Evolutionary conservation across 2,888 invertebrate genomes (phyloP).

Genomic region (Resseliella maxima): DNA sequence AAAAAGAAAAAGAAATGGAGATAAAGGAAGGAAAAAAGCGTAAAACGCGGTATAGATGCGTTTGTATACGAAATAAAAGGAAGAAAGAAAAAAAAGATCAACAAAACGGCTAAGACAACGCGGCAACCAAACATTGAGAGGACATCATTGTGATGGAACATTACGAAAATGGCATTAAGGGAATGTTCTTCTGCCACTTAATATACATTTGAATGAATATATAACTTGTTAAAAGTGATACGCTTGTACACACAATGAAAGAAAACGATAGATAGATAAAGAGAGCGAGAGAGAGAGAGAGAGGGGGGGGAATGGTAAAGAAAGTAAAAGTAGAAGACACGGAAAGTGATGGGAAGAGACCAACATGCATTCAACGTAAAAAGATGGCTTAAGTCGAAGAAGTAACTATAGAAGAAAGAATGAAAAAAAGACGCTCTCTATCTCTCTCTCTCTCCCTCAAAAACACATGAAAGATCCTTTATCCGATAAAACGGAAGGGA

Average conservation of each 20-base stretch:
- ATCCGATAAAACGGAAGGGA: not conserved
- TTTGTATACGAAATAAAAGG: not conserved
- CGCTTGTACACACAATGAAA: not conserved
- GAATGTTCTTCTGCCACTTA: not conserved
- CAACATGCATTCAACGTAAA: too few species aligned
- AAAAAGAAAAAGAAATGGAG: not conserved
- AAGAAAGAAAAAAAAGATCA: not conserved
- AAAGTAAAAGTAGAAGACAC: too few species aligned
- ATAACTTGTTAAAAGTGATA: conserved; percentile 9
- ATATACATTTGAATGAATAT: conserved; percentile 23
- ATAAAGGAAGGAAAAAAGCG: not conserved
- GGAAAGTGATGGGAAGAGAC: too few species aligned
- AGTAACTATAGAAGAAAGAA: not conserved
- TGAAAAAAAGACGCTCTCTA: too few species aligned
- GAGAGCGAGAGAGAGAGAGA: too few species aligned
- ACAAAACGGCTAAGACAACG: not conserved
- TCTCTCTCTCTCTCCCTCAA: too few species aligned
- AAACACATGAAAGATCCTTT: not conserved
- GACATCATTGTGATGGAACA: not conserved
- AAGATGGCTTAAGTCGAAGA: not conserved
- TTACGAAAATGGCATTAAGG: not conserved
- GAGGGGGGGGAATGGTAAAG: too few species aligned
- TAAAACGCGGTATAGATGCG: not conserved
- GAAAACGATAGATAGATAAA: too few species aligned
- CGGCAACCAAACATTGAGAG: not conserved